Percentiles rank a stretch among this genome's conserved stretches.
These are phyloP conservation scores for Apis mellifera DNA, from an alignment of 1,140 invertebrate genomes.

Conservation along the genomic window Amel_HAv3.1 CM009942.2:2781501-2782000, in stretches of 20 bases:
- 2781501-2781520: slow-evolving; percentile 80
- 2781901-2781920: not conserved
- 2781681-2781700: slow-evolving; percentile 74
- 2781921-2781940: not conserved
- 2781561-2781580: slow-evolving; percentile 70
- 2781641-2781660: slow-evolving; percentile 60
- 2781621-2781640: slow-evolving; percentile 57
- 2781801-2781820: slow-evolving; percentile 71
- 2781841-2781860: slow-evolving; percentile 18
- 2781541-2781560: slow-evolving; percentile 66
- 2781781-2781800: slow-evolving; percentile 59
- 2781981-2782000: not conserved
- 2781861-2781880: not conserved
- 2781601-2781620: slow-evolving; percentile 59
- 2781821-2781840: slow-evolving; percentile 18
- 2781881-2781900: slow-evolving; percentile 14
- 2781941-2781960: not conserved
- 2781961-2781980: not conserved
- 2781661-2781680: slow-evolving; percentile 77
- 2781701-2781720: slow-evolving; percentile 81
- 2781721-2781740: slow-evolving; percentile 82
- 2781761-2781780: slow-evolving; percentile 70
- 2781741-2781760: slow-evolving; percentile 80
- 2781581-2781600: slow-evolving; percentile 64
- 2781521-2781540: slow-evolving; percentile 64